A percentile compares a stretch with the other conserved stretches of the same genome.
These are phyloP conservation scores for Melanargia galathea DNA, from an alignment of 2,888 invertebrate species.

Conservation along the genomic window DNA sequence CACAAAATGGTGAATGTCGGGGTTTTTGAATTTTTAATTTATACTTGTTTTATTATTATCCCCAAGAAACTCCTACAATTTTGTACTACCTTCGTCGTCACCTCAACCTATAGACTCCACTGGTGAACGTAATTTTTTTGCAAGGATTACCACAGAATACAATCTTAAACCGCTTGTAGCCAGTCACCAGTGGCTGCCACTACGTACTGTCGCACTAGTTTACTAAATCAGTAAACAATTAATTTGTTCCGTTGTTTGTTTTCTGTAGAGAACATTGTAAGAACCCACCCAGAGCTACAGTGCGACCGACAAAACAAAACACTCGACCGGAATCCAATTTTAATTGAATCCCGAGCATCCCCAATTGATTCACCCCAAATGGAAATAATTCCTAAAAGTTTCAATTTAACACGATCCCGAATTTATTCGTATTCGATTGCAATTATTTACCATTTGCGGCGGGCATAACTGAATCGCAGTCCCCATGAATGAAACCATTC, in stretches of 20 bases:
- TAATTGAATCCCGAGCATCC: conserved; percentile 38
- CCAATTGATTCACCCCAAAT: conserved; percentile 36
- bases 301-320: conserved; percentile 25
- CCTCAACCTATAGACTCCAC: too few relatives aligned
- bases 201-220: too few relatives aligned
- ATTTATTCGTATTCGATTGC: conserved; percentile 33
- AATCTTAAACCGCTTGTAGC: too few relatives aligned
- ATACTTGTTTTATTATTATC: too few relatives aligned
- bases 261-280: conserved; percentile 1
- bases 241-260: not conserved
- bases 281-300: not conserved
- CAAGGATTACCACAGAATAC: too few relatives aligned
- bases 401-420: conserved; percentile 37
- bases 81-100: too few relatives aligned
- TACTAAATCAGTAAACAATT: conserved; percentile 1
- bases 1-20: too few relatives aligned
- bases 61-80: too few relatives aligned
- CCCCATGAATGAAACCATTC: conserved; percentile 31
- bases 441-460: conserved; percentile 38
- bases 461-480: conserved; percentile 24
- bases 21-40: too few relatives aligned
- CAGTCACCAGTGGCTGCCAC: too few relatives aligned
- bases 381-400: conserved; percentile 44
- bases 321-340: conserved; percentile 33
- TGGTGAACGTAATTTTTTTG: too few relatives aligned